Base-by-base conservation (phyloP, 2,113 vertebrate species). In the Lasiurus borealis region DNA sequence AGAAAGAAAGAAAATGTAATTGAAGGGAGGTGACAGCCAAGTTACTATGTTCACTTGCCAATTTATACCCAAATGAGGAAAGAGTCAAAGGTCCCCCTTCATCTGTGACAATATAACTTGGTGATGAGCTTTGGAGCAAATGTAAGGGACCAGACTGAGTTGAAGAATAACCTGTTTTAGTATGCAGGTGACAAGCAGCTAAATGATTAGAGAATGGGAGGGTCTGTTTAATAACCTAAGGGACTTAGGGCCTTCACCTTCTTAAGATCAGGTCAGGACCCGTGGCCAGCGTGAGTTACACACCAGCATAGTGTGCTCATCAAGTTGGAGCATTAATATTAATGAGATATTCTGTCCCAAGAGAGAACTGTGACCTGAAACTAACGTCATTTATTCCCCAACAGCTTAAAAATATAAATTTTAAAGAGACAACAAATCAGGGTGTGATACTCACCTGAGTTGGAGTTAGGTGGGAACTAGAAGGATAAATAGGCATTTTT, bases 141-240 rank as follows among this genome's bases (percentile, higher is more conserved):
- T 1, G 48, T 34, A 95, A 97, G 91, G 54, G 40, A n/a, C 25
- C 36, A 93, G 85, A 76, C 12, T 92, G 95, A 88, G 85, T 1
- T 64, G 69, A 95, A 96, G 90, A 96, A 73, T 72, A 81, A 97
- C 80, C 21, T 84, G 48, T 93, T 97, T 76, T 90, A 97, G 89
- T 50, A 95, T 66, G 50, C 48, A 95, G 69, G 88, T 50, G 96
- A 96, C 48, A 97, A 98, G 97, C 59, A 64, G 83, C 66, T 95
- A 96, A 97, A 97, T 97, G 97, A 98, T 98, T 93, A 97, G 94
- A 78, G 27, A 96, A 78, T 14, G 34, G 23, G 7, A 72, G 84
- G 86, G 94, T 77, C 84, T 95, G n/a, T 52, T 96, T 97, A 98
- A 97, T 97, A 96, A 97, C 76, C 90, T 98, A 78, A 94, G 97